These are phyloP conservation scores for Microplitis deprimator DNA, from an alignment of 2,888 invertebrate species.

Conservation along the genomic window DNA sequence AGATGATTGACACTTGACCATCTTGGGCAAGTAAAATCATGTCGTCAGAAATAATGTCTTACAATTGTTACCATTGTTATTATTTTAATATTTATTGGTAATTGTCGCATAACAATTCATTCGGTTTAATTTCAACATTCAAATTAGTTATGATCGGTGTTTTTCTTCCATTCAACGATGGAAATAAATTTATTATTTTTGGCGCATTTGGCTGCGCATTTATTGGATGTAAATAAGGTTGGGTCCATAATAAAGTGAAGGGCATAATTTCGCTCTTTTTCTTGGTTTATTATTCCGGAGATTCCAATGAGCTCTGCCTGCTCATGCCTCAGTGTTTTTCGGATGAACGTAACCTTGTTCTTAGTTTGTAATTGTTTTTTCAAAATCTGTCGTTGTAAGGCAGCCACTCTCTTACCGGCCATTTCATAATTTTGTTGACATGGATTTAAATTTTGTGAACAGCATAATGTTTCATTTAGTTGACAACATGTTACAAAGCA, in stretches of 20 bases:
- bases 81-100: no score
- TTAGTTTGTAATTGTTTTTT: conserved; percentile 61
- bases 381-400: conserved; percentile 61
- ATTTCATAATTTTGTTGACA: conserved; percentile 53
- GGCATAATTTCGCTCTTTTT: conserved; percentile 58
- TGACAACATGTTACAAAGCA: neutral
- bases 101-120: no score
- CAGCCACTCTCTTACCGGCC: conserved; percentile 60
- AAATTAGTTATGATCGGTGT: neutral
- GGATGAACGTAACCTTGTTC: conserved; percentile 57
- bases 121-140: no score
- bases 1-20: no score
- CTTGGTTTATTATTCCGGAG: conserved; percentile 60
- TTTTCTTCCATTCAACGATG: neutral
- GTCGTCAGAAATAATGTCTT: no score
- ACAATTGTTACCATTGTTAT: no score
- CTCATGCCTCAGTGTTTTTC: conserved; percentile 56
- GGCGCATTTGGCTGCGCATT: conserved; percentile 49
- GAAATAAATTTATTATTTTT: conserved; percentile 36
- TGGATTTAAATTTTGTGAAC: conserved; percentile 21
- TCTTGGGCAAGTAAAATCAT: no score
- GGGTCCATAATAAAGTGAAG: conserved; percentile 55
- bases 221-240: conserved; percentile 47
- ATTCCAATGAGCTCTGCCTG: conserved; percentile 58
- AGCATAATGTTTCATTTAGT: neutral